Evolutionary conservation across 2,797 vertebrate species (phyloP), one percentile per base, ranked within the genome.

Genomic region (Semotilus atromaculatus): DNA sequence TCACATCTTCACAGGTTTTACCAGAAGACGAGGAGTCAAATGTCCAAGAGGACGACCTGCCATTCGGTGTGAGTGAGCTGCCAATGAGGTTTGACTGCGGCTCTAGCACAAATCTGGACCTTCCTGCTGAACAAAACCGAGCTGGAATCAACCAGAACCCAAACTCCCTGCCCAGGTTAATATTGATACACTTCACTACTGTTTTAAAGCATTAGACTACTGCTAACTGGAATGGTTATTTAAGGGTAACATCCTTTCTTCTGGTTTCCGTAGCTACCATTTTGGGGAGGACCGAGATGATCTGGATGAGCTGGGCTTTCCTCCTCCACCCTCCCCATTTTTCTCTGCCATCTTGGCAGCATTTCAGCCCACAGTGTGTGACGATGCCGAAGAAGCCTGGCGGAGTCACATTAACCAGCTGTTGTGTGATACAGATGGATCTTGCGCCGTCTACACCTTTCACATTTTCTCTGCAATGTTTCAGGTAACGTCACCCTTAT

Each of bases 281-380:
- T 97, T 97, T 89, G 96, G 96, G 75, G 97, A 98, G 29, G 96
- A 97, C 88, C 94, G 95, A 77, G 96, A 97, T 62, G 95, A 95
- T 90, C 89, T 96, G 85, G 94, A 95, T 73, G 96, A 96, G 87
- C 92, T 96, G 74, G 95, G 93, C 72, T 94, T 96, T 66, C 97
- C 98, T 23, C 98, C 97, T 51, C 97, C 96, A 29, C 98, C 98
- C 7, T 99, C 98, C 0, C 98, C 97, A 0, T 99, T 99, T 94
- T 98, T 99, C 93, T 98, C 97, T 0, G 98, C 98, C 93, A 99
- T 99, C 93, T 94, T 99, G 45, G 98, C 98, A 81, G 98, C 98
- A 0, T 99, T 99, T 92, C 97, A 99, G 87, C 98, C 98, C 11
- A 91, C 95, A 0, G 96, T 96, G 85, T 99, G 97, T 79, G 98